Conservation (phyloP, 2,113 vertebrate species). For the Hiodon alosoides region DNA sequence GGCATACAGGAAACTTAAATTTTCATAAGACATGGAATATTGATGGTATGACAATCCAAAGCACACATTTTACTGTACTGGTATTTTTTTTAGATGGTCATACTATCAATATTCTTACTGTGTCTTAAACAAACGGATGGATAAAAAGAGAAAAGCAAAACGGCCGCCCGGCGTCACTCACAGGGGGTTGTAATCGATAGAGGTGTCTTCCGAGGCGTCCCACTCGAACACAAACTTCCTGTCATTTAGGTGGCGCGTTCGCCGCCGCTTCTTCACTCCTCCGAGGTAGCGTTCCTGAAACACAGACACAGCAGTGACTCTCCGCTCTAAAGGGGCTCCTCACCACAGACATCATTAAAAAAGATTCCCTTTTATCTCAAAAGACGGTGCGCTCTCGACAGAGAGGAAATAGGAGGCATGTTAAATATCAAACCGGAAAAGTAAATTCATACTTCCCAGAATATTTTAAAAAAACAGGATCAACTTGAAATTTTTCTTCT, state of each 20-base stretch:
- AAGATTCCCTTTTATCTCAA: neutral
- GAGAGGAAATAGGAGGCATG: too few species aligned
- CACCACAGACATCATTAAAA: neutral
- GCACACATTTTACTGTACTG: too few species aligned
- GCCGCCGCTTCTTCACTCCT: constrained; percentile 85
- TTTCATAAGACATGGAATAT: too few species aligned
- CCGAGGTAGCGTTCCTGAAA: constrained; percentile 89
- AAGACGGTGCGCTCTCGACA: neutral
- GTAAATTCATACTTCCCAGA: too few species aligned
- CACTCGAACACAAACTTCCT: constrained; percentile 98
- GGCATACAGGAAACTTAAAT: neutral
- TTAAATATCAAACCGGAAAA: too few species aligned
- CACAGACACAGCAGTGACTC: neutral
- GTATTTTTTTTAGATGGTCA: too few species aligned
- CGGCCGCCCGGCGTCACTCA: constrained; percentile 54
- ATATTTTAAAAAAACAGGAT: too few species aligned
- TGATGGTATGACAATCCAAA: too few species aligned
- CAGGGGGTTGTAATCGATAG: constrained; percentile 93
- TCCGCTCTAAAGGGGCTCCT: neutral
- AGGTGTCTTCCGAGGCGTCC: constrained; percentile 94
- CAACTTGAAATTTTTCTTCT: too few species aligned
- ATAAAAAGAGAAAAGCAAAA: too few species aligned
- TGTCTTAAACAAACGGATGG: too few species aligned
- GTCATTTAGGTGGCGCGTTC: constrained; percentile 92
- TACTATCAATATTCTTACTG: too few species aligned